Percentiles rank a stretch among this genome's conserved stretches.
Evolutionary conservation across 2,888 invertebrate genomes (phyloP).

Genomic region (Cecidostiba fungosa): DNA sequence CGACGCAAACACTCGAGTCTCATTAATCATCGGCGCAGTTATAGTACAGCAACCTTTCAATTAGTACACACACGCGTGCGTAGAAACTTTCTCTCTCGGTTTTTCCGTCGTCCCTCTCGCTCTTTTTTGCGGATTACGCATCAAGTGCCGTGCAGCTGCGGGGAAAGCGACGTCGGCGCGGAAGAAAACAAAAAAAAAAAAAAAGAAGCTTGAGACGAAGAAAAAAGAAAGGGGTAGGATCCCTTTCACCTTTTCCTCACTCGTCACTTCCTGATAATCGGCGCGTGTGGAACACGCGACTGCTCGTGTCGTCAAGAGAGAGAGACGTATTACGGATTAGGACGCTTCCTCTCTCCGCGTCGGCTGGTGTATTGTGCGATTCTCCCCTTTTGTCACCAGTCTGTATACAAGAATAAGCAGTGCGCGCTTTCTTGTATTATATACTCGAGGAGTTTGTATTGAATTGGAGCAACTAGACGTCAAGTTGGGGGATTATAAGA

Average conservation of each 20-base stretch:
- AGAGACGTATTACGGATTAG: neutral
- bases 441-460: neutral
- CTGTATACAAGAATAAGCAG: neutral
- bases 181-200: neutral
- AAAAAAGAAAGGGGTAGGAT: constrained; percentile 49
- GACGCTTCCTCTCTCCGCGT: neutral
- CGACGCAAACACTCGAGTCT: neutral
- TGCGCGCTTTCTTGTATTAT: neutral
- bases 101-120: constrained; percentile 32
- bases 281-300: constrained; percentile 44
- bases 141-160: constrained; percentile 25
- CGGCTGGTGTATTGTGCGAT: neutral
- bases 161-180: constrained; percentile 15
- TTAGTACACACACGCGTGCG: neutral
- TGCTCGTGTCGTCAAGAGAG: neutral
- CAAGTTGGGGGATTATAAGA: neutral
- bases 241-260: constrained; percentile 53
- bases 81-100: constrained; percentile 51
- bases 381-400: neutral
- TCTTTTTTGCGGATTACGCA: constrained; percentile 48
- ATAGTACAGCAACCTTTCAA: constrained; percentile 3
- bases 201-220: constrained; percentile 19
- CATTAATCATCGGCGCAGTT: constrained; percentile 8
- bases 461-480: neutral
- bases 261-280: constrained; percentile 46